A percentile compares a stretch with the other conserved stretches of the same genome.
phyloP scores from a whole-genome alignment of 2,797 vertebrate genomes.

The Pteronotus mesoamericanus region DNA sequence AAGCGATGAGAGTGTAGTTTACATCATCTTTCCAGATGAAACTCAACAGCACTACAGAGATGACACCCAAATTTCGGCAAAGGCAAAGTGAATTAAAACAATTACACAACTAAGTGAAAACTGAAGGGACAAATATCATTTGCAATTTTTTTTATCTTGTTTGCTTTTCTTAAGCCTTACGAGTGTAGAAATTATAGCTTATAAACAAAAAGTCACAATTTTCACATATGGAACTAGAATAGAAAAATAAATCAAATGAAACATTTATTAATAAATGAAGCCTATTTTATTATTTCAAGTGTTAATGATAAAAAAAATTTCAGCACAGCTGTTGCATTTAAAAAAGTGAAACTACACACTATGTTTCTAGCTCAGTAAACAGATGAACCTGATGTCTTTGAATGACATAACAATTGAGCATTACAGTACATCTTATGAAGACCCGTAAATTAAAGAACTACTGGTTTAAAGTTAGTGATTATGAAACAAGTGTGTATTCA shows the following conservation, averaged over 20 bases:
- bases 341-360: conserved; percentile 89
- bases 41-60: conserved; percentile 60
- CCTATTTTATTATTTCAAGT: conserved; percentile 91
- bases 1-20: conserved; percentile 65
- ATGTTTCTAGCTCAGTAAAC: conserved; percentile 88
- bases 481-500: conserved; percentile 82
- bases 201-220: conserved; percentile 64
- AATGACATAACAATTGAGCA: conserved; percentile 87
- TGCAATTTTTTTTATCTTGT: conserved; percentile 40
- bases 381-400: conserved; percentile 86
- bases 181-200: conserved; percentile 57
- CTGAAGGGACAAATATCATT: conserved; percentile 49
- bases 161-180: conserved; percentile 54
- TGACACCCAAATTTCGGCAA: conserved; percentile 65
- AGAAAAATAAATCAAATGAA: conserved; percentile 86
- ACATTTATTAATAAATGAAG: conserved; percentile 85
- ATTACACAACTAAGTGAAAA: conserved; percentile 62
- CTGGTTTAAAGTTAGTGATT: conserved; percentile 85
- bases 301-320: conserved; percentile 93
- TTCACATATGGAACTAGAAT: conserved; percentile 60
- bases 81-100: conserved; percentile 66
- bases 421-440: conserved; percentile 92
- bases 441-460: conserved; percentile 93
- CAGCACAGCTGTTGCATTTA: conserved; percentile 94
- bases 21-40: conserved; percentile 65